These are phyloP conservation scores for Hydroisotoma schaefferi DNA, from an alignment of 2,888 invertebrate species.

Conservation along the genomic window DNA sequence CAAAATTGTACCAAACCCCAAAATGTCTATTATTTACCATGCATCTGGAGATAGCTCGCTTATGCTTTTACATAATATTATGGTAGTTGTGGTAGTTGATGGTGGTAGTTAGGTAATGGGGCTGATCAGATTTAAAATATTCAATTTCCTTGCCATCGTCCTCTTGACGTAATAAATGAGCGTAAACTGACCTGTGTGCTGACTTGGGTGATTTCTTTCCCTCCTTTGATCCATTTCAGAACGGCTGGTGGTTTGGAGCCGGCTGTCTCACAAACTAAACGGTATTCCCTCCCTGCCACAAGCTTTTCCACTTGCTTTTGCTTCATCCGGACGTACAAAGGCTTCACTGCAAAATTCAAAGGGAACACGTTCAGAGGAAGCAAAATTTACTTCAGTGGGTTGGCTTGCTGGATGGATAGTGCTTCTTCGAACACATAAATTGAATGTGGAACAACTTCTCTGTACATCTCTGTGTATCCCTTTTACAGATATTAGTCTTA, in stretches of 20 bases:
- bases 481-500: too few species aligned
- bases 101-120: constrained; percentile 8
- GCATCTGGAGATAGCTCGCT: too few species aligned
- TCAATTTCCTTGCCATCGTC: constrained; percentile 29
- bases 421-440: too few species aligned
- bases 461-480: too few species aligned
- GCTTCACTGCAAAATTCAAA: constrained; percentile 70
- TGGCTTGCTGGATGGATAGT: too few species aligned
- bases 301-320: constrained; percentile 70
- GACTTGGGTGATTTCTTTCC: constrained; percentile 65
- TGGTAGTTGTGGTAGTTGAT: too few species aligned
- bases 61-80: too few species aligned
- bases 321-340: constrained; percentile 75
- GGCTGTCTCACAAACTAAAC: constrained; percentile 79
- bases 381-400: too few species aligned
- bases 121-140: constrained; percentile 39
- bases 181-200: constrained; percentile 46
- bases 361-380: too few species aligned
- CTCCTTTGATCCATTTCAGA: constrained; percentile 84
- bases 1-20: too few species aligned
- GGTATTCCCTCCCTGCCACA: constrained; percentile 79
- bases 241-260: constrained; percentile 81
- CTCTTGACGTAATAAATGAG: constrained; percentile 32
- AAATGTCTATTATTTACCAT: too few species aligned
- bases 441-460: too few species aligned